A percentile compares a stretch with the other conserved stretches of the same genome.
These are phyloP conservation scores for Fabriciana adippe DNA, from an alignment of 2,888 invertebrate genomes.

Conservation along the genomic window DNA sequence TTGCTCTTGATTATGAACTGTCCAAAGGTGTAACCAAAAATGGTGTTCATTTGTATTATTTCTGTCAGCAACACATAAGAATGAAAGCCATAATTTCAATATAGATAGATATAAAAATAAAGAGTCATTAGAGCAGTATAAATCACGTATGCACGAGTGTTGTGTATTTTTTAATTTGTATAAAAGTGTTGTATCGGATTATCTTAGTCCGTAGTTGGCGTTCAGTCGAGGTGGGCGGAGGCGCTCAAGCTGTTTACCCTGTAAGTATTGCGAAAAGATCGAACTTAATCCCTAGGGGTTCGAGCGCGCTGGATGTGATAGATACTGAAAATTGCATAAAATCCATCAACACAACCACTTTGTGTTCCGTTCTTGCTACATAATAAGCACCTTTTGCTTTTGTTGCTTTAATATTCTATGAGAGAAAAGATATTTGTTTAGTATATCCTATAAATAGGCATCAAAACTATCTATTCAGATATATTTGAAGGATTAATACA, in stretches of 20 bases:
- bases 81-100: not conserved
- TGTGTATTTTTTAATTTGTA: slow-evolving; percentile 16
- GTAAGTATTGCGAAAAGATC: slow-evolving; percentile 80
- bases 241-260: slow-evolving; percentile 67
- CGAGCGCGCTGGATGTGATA: slow-evolving; percentile 74
- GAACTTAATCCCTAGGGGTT: slow-evolving; percentile 77
- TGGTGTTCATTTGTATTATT: too few relatives aligned
- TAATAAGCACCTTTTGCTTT: slow-evolving; percentile 41
- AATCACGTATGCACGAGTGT: not conserved
- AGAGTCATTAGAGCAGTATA: slow-evolving; percentile 8
- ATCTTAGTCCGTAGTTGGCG: slow-evolving; percentile 44
- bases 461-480: not conserved
- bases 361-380: slow-evolving; percentile 50
- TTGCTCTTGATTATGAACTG: too few relatives aligned
- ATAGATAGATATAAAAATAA: slow-evolving; percentile 9
- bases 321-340: slow-evolving; percentile 83
- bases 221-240: slow-evolving; percentile 44
- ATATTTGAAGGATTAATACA: not conserved
- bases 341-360: slow-evolving; percentile 77
- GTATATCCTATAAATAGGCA: not conserved
- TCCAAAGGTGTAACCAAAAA: too few relatives aligned
- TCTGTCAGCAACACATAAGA: not conserved
- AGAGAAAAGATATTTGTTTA: slow-evolving; percentile 1
- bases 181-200: slow-evolving; percentile 17
- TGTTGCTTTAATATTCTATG: slow-evolving; percentile 23